phyloP scores from a whole-genome alignment of 2,113 vertebrate species.

The Romanogobio albipinnatus region DNA sequence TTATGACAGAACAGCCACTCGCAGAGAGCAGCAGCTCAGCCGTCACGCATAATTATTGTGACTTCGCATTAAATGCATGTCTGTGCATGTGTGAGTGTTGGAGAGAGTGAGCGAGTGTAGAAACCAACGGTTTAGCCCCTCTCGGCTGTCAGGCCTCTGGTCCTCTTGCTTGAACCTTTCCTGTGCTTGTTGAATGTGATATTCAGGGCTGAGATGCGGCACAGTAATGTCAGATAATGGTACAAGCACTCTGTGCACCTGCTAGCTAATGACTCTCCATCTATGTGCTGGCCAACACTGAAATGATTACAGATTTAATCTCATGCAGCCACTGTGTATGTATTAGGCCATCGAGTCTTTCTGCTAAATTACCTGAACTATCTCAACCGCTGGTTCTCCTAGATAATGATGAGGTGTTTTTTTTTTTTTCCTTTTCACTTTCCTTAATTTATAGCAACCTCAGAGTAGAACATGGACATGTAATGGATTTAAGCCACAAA shows the following conservation, averaged over 20 bases:
- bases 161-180: conserved; percentile 22
- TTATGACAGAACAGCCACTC: conserved; percentile 38
- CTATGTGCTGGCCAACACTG: conserved; percentile 35
- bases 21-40: conserved; percentile 22
- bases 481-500: no score
- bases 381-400: conserved; percentile 67
- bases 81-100: conserved; percentile 26
- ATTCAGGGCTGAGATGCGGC: conserved; percentile 9
- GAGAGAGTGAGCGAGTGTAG: conserved; percentile 4
- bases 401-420: conserved; percentile 72
- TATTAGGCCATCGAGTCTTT: conserved; percentile 62
- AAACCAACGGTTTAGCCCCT: not conserved
- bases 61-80: conserved; percentile 17
- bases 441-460: not conserved
- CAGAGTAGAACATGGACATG: no score
- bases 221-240: conserved; percentile 51
- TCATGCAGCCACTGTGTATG: conserved; percentile 58
- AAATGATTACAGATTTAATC: conserved; percentile 75
- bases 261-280: conserved; percentile 30
- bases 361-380: conserved; percentile 68
- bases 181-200: conserved; percentile 23
- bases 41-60: conserved; percentile 31
- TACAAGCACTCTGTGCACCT: conserved; percentile 16
- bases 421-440: not conserved
- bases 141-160: conserved; percentile 17